Evolutionary conservation across 2,797 vertebrate species (phyloP), one percentile per base, ranked within the genome.

Genomic region (Phrynocephalus forsythii): DNA sequence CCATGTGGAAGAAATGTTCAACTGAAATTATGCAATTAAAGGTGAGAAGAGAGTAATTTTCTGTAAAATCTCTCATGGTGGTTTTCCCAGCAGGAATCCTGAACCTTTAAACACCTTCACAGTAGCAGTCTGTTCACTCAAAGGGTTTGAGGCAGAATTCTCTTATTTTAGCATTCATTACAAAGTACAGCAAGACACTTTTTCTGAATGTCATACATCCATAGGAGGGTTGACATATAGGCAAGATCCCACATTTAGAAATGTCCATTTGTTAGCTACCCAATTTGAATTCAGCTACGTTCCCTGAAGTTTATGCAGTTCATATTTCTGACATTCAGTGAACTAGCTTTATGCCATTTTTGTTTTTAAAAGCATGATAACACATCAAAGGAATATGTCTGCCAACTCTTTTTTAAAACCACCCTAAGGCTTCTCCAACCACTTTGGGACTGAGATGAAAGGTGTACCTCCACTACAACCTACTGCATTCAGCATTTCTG

Each of bases 21-120:
- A 93, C 89, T 94, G 94, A 94, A 95, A 92, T 93, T 95, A 95
- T 81, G 80, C 66, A 95, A 95, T 95, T 95, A 96, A 95, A 95
- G 92, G 92, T 94, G 88, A 95, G 91, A 94, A 92, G 77, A 92
- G 92, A 91, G 86, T 85, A 91, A 94, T 95, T 95, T 94, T 95
- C 93, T 92, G 89, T 84, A 91, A 93, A 87, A 84, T 92, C 86
- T 94, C 89, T 87, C 90, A 79, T 86, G 86, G 89, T 86, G 83
- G 20, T 92, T 95, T 94, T 92, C 92, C 93, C 92, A 91, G 81
- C 73, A 89, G 91, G 90, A 93, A 83, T 94, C 85, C 91, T 92
- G 93, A 94, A 92, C 88, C 73, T 95, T 95, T 94, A 94, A 91
- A 93, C 66, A 85, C 78, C 87, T 93, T 91, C 86, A 71, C 83